phyloP scores from a whole-genome alignment of 2,888 invertebrate genomes.

The Belgica antarctica region DNA sequence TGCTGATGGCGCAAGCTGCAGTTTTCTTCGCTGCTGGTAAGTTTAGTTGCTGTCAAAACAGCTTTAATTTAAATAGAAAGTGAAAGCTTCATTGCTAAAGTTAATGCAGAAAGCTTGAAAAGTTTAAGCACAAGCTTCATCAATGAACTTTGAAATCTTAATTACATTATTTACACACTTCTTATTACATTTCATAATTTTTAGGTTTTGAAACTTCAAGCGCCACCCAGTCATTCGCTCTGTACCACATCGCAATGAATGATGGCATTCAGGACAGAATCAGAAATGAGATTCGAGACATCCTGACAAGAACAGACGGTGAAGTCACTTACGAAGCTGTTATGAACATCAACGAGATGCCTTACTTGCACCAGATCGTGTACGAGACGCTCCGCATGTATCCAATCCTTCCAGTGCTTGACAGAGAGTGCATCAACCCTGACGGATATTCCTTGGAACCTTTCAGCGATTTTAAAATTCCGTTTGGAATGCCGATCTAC shows the following conservation, averaged over 20 bases:
- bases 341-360: slow-evolving; percentile 52
- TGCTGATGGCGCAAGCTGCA: slow-evolving; percentile 49
- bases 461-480: slow-evolving; percentile 49
- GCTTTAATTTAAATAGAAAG: background rate
- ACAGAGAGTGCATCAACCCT: slow-evolving; percentile 50
- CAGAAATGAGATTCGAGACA: slow-evolving; percentile 54
- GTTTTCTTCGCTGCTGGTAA: slow-evolving; percentile 51
- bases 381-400: slow-evolving; percentile 52
- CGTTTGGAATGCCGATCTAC: slow-evolving; percentile 52
- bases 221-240: slow-evolving; percentile 55
- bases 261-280: slow-evolving; percentile 54
- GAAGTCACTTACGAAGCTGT: slow-evolving; percentile 53
- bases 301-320: slow-evolving; percentile 51
- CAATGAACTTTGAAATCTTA: background rate
- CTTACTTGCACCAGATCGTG: slow-evolving; percentile 34
- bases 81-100: background rate
- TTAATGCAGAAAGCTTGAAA: background rate
- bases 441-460: slow-evolving; percentile 50
- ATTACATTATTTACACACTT: too few species aligned
- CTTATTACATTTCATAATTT: background rate
- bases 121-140: too few species aligned
- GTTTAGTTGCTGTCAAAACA: too few species aligned
- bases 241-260: slow-evolving; percentile 54
- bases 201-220: slow-evolving; percentile 49
- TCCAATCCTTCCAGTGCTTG: slow-evolving; percentile 53